These are phyloP conservation scores for Rynchops niger DNA, from an alignment of 2,113 vertebrate species.

Conservation along the genomic window DNA sequence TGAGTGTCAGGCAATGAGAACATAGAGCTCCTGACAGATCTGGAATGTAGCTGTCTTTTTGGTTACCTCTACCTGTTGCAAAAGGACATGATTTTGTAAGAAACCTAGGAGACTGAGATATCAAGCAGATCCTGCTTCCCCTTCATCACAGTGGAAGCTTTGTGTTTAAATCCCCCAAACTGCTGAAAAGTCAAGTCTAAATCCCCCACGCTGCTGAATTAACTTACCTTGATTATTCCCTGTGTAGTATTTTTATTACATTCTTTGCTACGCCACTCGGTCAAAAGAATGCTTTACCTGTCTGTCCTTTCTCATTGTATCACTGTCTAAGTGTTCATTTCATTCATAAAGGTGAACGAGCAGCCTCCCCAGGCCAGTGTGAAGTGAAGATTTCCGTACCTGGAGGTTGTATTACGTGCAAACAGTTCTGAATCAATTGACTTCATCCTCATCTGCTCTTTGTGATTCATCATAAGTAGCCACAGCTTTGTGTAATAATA, in stretches of 20 bases:
- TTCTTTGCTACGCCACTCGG: neutral
- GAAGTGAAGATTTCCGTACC: neutral
- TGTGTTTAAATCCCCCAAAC: neutral
- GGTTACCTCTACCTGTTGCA: neutral
- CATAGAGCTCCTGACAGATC: neutral
- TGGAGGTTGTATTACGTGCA: neutral
- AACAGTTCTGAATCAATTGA: neutral
- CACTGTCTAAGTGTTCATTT: neutral
- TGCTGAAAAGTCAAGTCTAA: neutral
- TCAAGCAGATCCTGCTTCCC: neutral
- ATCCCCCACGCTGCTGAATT: neutral
- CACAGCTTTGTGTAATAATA: neutral
- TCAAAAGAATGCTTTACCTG: fast-evolving
- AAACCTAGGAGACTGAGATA: neutral
- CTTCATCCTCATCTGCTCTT: neutral
- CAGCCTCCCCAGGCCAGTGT: neutral
- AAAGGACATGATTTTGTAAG: neutral
- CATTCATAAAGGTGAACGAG: neutral
- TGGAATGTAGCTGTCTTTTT: neutral
- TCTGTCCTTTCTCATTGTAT: neutral
- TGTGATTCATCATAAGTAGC: neutral
- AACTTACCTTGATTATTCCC: neutral
- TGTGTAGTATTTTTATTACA: neutral
- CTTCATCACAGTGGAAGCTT: neutral
- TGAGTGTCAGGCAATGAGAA: neutral